Evolutionary conservation across 2,888 invertebrate genomes (phyloP), one percentile per base, ranked within the genome.

Genomic region (Tryphoninae sp.): DNA sequence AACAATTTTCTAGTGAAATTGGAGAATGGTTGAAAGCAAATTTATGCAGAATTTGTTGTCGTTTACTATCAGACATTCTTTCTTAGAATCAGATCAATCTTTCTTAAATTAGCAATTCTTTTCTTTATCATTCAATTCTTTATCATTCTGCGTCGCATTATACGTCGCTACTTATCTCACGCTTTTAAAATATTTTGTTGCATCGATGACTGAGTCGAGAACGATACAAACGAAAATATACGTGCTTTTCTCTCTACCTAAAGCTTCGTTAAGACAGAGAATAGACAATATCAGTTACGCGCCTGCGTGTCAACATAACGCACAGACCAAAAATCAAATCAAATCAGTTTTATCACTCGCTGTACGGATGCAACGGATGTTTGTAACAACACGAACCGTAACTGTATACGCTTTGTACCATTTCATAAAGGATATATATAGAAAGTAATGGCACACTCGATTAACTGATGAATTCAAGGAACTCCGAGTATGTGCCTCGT

Each of bases 381-480:
- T 53, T 51, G 42, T 59, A 58, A 78, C 64, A 65, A 19, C 26
- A 33, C 51, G 49, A n/a, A 53, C 61, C 49, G 42, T n/a, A 55
- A 19, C 1, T 26, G 26, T 19, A 49, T 9, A 49, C 65, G 65
- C 19, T 58, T 40, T n/a, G 59, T 26, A 22, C 23, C 55, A 62
- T 58, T 71, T 65, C 51, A 67, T 51, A 67, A 59, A 26, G 11
- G 42, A 64, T 40, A n/a, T 19, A 40, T 13, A 55, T 55, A 19
- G 19, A 8, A 55, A 55, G 55, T 55, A 16, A 19, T 19, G 71
- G 51, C 51, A 51, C 61, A 62, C 65, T 71, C 65, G 51, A 76
- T 75, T 26, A 59, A 49, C 64, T 53, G 71, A 76, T 61, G 13
- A 58, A 69, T 80, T 80, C 71, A 71, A 64, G 59, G 65, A 69